Evolutionary conservation across 2,888 invertebrate genomes (phyloP).

Genomic region (Venustoraphidia nigricollis): DNA sequence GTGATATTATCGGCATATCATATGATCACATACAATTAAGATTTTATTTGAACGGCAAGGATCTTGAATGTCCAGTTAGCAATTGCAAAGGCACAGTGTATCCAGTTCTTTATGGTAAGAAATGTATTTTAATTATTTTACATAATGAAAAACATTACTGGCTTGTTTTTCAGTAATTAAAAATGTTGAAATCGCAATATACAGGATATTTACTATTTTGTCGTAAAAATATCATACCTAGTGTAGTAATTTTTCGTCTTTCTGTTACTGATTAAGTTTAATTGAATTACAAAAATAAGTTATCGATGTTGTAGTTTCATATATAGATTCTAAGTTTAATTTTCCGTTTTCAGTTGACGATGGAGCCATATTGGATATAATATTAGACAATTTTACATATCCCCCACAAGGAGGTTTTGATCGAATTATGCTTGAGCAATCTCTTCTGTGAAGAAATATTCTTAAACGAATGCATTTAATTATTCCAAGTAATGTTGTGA

Average conservation of each 20-base stretch:
- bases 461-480: background rate
- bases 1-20: constrained; percentile 84
- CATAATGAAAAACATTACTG: background rate
- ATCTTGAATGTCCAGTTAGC: constrained; percentile 67
- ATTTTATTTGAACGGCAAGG: constrained; percentile 85
- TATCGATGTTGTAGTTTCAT: constrained; percentile 1
- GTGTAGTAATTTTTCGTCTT: background rate
- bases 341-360: constrained; percentile 69
- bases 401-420: constrained; percentile 79
- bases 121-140: constrained; percentile 2
- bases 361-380: constrained; percentile 91
- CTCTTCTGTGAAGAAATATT: constrained; percentile 57
- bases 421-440: constrained; percentile 93
- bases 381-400: constrained; percentile 77
- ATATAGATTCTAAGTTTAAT: constrained; percentile 6
- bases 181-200: background rate
- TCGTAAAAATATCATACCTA: too few species aligned
- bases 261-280: background rate
- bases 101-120: constrained; percentile 82
- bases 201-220: constrained; percentile 1
- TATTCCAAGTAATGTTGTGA: background rate
- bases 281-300: background rate
- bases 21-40: constrained; percentile 94
- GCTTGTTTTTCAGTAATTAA: too few species aligned
- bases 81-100: constrained; percentile 83